Evolutionary conservation across 2,113 vertebrate genomes (phyloP), one percentile per base, ranked within the genome.

Genomic region (Rhinopithecus roxellana): DNA sequence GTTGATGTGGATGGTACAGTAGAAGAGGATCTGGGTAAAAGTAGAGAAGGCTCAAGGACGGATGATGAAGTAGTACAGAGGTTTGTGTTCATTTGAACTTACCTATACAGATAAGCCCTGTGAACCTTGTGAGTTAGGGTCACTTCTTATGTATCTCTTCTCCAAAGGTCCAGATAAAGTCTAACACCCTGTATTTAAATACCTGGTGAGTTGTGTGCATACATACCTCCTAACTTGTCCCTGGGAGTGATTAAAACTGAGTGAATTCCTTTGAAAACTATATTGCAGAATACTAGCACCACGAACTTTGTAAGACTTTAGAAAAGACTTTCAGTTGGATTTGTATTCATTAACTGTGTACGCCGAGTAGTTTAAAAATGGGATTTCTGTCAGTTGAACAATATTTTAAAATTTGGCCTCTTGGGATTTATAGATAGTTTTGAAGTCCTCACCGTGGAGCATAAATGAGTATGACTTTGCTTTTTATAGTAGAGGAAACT

Each of bases 31-130:
- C 87, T 99, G 80, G 99, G 99, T 14, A 99, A 99, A 98, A 99
- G 99, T 98, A 98, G 99, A 94, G 99, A 99, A 97, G 99, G 99
- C 27, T 99, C 99, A 79, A 99, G 99, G 95, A 99, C 99, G 0
- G 99, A 99, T 40, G 99, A 99, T 67, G 99, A 99, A 98, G 99
- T 99, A 69, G 99, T 99, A 32, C 99, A 99, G 98, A 99, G 99
- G 99, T 99, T 74, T 75, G 99, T 98, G 45, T 3, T 25, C 9
- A 0, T 59, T 40, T 79, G 74, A 70, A 75, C 70, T 81, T 52
- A 0, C 64, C 77, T 52, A 0, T 16, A 1, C 22, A 9, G 11
- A 43, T 74, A 30, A 75, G 17, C 74, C 18, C 32, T 69, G 9
- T 38, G 32, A 75, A 32, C 23, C 10, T 25, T 69, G 40, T 45